Base-by-base conservation (phyloP, 1,140 invertebrate species). In the Vanessa tameamea region DNA sequence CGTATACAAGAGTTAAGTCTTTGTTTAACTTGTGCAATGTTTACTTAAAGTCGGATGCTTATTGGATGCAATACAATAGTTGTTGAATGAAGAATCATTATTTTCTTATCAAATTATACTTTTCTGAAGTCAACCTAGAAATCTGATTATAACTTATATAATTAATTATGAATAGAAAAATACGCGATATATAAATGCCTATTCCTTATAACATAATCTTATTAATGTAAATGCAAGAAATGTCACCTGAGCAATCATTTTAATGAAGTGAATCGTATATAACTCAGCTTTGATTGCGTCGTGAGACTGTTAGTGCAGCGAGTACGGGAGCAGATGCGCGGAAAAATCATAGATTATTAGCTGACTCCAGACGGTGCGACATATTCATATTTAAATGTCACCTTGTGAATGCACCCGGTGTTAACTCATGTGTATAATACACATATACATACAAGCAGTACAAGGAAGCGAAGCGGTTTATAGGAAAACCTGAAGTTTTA, bases 321-420 rank as follows among this genome's bases (percentile, higher is more conserved):
- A 77, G 71, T 14, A 53, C 69, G 79, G 67, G 76, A 63, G 75
- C 88, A 90, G 85, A 85, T 87, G 89, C 73, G 89, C 87, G 89
- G 87, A 92, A 92, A 88, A 92, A 92, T 92, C 89, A 78, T 67
- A 85, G 79, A 84, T 91, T 92, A 92, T 92, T 90, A 90, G 81
- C 82, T 69, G 80, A 72, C 78, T 85, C 80, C 79, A 83, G 81
- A 80, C 79, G 82, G 73, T 78, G 75, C 82, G 86, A 87, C 86
- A 84, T 83, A 92, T 90, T 92, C 90, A 90, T 90, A 92, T 92
- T 92, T 86, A 90, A 90, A 92, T 92, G 86, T 88, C 83, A 83
- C 81, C 71, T 78, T 78, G 82, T 79, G 79, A 81, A 78, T 85
- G 84, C 78, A 80, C 64, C 68, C 70, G 63, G 71, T 77, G 83